These are phyloP conservation scores for Orycteropus afer DNA, from an alignment of 2,113 vertebrate genomes.

Conservation along the genomic window DNA sequence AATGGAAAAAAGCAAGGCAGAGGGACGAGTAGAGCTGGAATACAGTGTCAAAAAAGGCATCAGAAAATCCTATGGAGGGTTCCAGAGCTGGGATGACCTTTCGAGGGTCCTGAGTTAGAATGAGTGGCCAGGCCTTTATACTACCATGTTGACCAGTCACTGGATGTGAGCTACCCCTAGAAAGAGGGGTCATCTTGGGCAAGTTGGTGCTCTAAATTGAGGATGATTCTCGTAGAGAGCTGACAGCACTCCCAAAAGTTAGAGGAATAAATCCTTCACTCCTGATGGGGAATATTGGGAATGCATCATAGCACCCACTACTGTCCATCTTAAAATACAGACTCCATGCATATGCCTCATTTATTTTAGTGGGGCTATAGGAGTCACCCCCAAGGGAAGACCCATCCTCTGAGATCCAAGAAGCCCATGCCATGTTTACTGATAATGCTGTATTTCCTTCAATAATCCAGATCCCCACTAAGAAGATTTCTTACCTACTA, in stretches of 20 bases:
- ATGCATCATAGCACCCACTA: fast-evolving
- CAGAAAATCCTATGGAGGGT: neutral
- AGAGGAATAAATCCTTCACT: neutral
- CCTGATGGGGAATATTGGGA: neutral
- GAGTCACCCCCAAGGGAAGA: neutral
- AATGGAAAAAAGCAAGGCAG: neutral
- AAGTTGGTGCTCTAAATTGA: neutral
- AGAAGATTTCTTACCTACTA: neutral
- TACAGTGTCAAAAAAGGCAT: neutral
- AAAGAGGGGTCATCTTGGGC: neutral
- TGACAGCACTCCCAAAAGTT: neutral
- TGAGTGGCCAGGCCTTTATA: neutral
- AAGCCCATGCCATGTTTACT: neutral
- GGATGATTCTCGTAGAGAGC: neutral
- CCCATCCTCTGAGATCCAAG: neutral
- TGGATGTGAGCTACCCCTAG: neutral
- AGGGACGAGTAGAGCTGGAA: neutral
- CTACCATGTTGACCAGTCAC: neutral
- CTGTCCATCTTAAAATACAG: neutral
- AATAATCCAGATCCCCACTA: neutral
- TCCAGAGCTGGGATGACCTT: neutral
- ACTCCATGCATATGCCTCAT: neutral
- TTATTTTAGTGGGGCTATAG: neutral
- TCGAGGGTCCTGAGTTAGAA: neutral
- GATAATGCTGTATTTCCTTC: neutral